Conservation (phyloP, 2,113 vertebrate species). For the Notechis scutatus region DNA sequence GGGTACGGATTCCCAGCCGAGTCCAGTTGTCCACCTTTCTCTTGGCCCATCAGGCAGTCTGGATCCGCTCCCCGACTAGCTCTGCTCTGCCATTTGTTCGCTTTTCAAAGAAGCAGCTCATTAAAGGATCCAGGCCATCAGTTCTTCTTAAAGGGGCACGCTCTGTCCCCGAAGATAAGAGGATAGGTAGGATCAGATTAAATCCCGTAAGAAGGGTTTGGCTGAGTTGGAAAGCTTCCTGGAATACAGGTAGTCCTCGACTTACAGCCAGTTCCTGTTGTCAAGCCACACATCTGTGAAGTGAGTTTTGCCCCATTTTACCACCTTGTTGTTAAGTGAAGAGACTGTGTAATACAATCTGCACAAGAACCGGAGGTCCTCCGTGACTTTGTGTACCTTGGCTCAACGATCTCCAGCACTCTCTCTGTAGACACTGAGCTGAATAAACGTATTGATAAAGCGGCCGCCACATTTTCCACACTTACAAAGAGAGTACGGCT, state of each 20-base stretch:
- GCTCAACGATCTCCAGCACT: too few relatives aligned
- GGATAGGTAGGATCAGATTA: slow-evolving; percentile 97
- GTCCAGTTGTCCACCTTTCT: not conserved
- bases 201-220: slow-evolving; percentile 42
- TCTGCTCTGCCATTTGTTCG: not conserved
- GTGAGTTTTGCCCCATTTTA: not conserved
- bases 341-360: too few relatives aligned
- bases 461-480: too few relatives aligned
- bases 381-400: too few relatives aligned
- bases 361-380: too few relatives aligned
- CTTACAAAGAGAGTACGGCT: too few relatives aligned
- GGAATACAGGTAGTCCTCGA: slow-evolving; percentile 10
- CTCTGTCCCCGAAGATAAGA: slow-evolving; percentile 75
- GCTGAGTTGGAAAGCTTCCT: slow-evolving; percentile 9
- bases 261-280: not conserved
- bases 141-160: slow-evolving; percentile 57
- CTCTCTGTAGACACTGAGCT: too few relatives aligned
- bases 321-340: not conserved
- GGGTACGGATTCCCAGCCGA: slow-evolving; percentile 32
- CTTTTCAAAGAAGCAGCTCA: slow-evolving; percentile 15
- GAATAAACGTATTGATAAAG: too few relatives aligned
- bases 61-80: not conserved
- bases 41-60: not conserved
- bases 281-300: not conserved
- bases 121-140: slow-evolving; percentile 19